Evolutionary conservation across 2,113 vertebrate genomes (phyloP).

Genomic region (Gadus chalcogrammus): DNA sequence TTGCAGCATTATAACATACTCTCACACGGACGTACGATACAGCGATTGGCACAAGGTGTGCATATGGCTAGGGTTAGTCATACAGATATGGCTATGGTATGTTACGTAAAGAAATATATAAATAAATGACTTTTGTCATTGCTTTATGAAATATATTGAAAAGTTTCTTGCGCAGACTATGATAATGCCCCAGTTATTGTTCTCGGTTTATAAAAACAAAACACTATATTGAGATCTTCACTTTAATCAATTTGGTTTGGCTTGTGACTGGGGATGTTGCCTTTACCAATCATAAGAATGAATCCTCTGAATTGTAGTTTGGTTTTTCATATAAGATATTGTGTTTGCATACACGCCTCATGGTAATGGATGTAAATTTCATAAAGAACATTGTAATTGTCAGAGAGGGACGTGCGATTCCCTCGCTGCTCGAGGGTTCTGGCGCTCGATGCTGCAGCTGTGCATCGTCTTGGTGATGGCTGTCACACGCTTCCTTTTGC

Average conservation of each 20-base stretch:
- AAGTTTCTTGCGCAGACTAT: constrained; percentile 1
- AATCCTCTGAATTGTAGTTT: neutral
- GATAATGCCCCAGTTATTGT: no score
- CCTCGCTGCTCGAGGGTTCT: constrained; percentile 26
- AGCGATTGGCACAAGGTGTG: no score
- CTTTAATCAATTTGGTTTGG: constrained; percentile 54
- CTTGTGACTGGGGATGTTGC: no score
- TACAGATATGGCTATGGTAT: no score
- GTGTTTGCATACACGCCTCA: constrained; percentile 26
- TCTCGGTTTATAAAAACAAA: no score
- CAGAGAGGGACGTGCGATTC: constrained; percentile 35
- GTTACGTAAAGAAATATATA: no score
- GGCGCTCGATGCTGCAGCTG: constrained; percentile 21
- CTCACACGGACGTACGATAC: no score
- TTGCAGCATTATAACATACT: no score
- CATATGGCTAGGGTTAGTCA: no score
- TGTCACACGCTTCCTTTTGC: constrained; percentile 22
- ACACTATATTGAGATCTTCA: constrained; percentile 52
- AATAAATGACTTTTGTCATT: constrained; percentile 7
- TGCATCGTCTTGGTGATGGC: constrained; percentile 31
- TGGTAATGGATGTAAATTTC: constrained; percentile 46
- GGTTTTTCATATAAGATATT: no score
- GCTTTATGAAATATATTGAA: constrained; percentile 53
- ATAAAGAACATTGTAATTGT: constrained; percentile 42
- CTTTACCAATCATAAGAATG: constrained; percentile 42